Evolutionary conservation across 1,140 invertebrate genomes (phyloP), one percentile per base, ranked within the genome.

Genomic region (Drosophila mayri): DNA sequence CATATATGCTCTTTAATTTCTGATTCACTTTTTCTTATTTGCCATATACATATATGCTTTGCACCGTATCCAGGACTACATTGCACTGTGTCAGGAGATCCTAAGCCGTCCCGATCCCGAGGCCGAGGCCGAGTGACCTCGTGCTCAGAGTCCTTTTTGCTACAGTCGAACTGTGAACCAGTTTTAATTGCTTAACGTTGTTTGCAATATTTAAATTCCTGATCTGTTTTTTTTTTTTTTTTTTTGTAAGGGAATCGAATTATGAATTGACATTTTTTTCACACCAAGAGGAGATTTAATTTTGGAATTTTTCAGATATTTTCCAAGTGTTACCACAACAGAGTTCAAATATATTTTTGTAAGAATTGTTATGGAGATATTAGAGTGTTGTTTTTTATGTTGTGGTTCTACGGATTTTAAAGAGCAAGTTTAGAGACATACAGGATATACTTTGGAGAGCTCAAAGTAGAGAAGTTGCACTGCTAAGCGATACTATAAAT

Each of bases 51-150:
- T 30, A 30, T 18, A 30, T 55, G 40, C 46, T 46, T 67, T 81
- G 54, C 47, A 62, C 20, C 37, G 43, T 14, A 70, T 62, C 61
- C 63, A 92, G 91, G 91, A 92, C 76, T 92, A 92, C 68, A 92
- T 92, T 84, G 91, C 91, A 66, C 91, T 92, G 40, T 92, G 91
- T 80, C 91, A 92, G 82, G 91, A 92, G 83, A 92, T 92, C 64
- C 58, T 92, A 66, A 92, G 91, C 77, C 91, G 91, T 54, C 91
- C 91, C 43, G 91, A 92, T 84, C 91, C 91, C 30, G 91, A 92
- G 57, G 90, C 90, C 28, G 91, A 92, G 49, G 91, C 82, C 61
- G 85, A 90, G 65, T 85, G 52, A 58, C 52, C 41, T 55, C 49
- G 8, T 22, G 40, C 3, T 9, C 40, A 41, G 4, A 5, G 10